Evolutionary conservation across 2,113 vertebrate genomes (phyloP).

Genomic region (Xenopus borealis): DNA sequence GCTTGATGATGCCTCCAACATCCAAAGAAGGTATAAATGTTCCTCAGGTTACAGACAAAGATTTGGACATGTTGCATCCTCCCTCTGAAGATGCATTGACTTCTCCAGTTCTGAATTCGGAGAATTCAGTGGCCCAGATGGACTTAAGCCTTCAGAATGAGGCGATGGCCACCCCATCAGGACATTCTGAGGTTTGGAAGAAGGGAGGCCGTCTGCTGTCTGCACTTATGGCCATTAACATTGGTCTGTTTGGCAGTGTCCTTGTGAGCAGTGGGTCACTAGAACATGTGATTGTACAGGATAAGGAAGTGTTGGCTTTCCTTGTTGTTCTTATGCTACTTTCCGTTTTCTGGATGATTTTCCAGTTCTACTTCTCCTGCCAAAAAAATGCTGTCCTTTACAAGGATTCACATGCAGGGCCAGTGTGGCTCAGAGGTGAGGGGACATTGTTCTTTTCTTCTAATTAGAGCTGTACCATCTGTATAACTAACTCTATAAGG

Average conservation of each 20-base stretch:
- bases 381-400: constrained; percentile 60
- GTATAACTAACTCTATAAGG: too few species aligned
- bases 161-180: background rate
- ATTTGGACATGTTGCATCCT: background rate
- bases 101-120: background rate
- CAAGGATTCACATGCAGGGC: constrained; percentile 69
- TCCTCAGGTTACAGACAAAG: background rate
- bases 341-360: constrained; percentile 68
- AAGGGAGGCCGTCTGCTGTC: constrained; percentile 61
- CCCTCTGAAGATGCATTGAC: background rate
- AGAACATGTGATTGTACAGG: constrained; percentile 36
- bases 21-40: background rate
- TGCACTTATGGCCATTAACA: constrained; percentile 62
- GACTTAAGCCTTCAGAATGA: background rate
- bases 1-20: background rate
- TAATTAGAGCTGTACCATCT: too few species aligned
- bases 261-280: constrained; percentile 63
- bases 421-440: constrained; percentile 74
- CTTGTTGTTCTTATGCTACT: constrained; percentile 64
- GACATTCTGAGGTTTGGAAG: constrained; percentile 26
- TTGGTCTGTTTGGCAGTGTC: constrained; percentile 62
- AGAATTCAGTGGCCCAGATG: background rate
- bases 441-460: too few species aligned
- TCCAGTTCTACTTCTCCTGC: constrained; percentile 58
- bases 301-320: constrained; percentile 58